A percentile compares a stretch with the other conserved stretches of the same genome.
Conservation (phyloP, 2,888 invertebrate species). For the Meganola albula region DNA sequence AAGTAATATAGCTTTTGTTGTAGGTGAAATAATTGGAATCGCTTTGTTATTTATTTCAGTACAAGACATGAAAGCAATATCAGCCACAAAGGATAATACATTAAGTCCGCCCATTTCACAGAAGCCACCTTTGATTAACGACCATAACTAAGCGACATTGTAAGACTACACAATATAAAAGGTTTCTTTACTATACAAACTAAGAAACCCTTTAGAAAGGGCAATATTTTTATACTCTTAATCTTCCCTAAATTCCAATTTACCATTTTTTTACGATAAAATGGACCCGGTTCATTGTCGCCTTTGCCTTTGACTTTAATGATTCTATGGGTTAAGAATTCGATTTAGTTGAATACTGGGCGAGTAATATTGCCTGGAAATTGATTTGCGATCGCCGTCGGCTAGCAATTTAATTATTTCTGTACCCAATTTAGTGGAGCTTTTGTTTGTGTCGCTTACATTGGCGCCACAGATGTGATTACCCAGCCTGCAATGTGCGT, state of each 20-base stretch:
- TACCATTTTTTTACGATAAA: slow-evolving; percentile 17
- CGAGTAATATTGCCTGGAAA: slow-evolving; percentile 51
- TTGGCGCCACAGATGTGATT: slow-evolving; percentile 34
- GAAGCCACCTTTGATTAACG: slow-evolving; percentile 3
- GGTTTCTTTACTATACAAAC: background rate
- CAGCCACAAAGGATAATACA: background rate
- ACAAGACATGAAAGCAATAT: background rate
- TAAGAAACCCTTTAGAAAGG: slow-evolving; percentile 5
- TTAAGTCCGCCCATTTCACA: background rate
- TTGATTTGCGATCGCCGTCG: slow-evolving; percentile 53
- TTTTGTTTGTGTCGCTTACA: slow-evolving; percentile 36
- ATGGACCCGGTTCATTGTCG: slow-evolving; percentile 21
- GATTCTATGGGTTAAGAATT: slow-evolving; percentile 46
- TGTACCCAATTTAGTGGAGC: slow-evolving; percentile 38
- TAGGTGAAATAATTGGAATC: too few relatives aligned
- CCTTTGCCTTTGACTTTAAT: slow-evolving; percentile 32
- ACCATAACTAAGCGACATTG: slow-evolving; percentile 1
- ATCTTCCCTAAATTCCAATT: slow-evolving; percentile 8
- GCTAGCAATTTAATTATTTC: slow-evolving; percentile 58
- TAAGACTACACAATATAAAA: slow-evolving; percentile 1
- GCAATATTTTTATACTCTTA: slow-evolving; percentile 1
- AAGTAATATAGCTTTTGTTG: too few relatives aligned
- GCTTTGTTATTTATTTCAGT: too few relatives aligned
- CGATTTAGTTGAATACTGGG: slow-evolving; percentile 38
- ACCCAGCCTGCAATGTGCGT: slow-evolving; percentile 19